phyloP scores from a whole-genome alignment of 1,140 invertebrate species.

The Aplysia californica region DNA sequence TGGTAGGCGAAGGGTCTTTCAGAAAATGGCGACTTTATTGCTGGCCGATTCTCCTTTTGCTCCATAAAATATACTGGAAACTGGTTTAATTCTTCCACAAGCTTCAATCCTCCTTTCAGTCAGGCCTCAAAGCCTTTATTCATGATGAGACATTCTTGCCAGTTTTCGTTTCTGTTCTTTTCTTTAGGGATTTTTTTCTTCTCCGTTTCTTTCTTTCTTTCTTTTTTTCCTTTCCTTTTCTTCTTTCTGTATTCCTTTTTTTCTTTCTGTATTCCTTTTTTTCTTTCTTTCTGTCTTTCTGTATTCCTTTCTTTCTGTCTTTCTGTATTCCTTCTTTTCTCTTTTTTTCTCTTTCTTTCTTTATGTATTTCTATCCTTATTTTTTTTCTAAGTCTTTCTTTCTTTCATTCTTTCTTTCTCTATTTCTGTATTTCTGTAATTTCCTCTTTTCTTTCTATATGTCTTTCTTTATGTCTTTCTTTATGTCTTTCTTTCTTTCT shows the following conservation, averaged over 20 bases:
- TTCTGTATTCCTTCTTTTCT: constrained; percentile 2
- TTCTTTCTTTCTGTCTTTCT: background rate
- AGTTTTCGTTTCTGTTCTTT: background rate
- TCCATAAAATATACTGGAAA: no score
- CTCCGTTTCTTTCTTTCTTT: background rate
- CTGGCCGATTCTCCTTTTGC: no score
- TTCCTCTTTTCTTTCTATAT: background rate
- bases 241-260: background rate
- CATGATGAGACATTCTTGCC: background rate
- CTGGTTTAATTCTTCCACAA: no score
- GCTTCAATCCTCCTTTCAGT: no score
- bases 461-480: no score
- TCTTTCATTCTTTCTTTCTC: background rate
- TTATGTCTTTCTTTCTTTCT: no score
- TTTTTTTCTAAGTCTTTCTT: background rate
- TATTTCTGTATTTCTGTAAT: background rate
- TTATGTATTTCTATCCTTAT: background rate
- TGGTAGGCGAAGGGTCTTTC: no score
- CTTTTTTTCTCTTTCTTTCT: constrained; percentile 10
- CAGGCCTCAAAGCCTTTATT: no score
- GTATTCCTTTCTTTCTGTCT: constrained; percentile 3
- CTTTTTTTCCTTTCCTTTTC: background rate
- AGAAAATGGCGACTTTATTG: no score
- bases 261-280: background rate
- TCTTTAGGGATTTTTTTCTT: background rate